Evolutionary conservation across 2,797 vertebrate species (phyloP).

Genomic region (Cynodonichthys magdalenae): DNA sequence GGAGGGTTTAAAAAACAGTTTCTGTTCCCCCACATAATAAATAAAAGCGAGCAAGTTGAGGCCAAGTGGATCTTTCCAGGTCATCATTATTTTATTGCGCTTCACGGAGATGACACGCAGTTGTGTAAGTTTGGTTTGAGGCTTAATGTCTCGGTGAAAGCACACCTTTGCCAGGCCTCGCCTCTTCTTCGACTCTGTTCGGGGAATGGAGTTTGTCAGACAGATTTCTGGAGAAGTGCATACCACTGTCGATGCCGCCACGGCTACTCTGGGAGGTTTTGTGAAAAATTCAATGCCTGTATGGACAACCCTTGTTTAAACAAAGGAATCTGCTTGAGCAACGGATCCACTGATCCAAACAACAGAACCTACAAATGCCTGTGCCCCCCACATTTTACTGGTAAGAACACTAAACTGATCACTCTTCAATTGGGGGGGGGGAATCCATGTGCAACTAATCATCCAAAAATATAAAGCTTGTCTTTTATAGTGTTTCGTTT

Average conservation of each 20-base stretch:
- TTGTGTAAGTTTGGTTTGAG: slow-evolving; percentile 83
- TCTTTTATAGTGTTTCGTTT: not conserved
- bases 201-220: slow-evolving; percentile 83
- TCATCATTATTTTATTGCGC: slow-evolving; percentile 84
- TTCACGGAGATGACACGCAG: slow-evolving; percentile 60
- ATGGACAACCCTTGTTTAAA: slow-evolving; percentile 82
- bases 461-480: not conserved
- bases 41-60: slow-evolving; percentile 72
- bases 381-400: slow-evolving; percentile 82
- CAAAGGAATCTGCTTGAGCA: slow-evolving; percentile 78
- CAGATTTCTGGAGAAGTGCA: slow-evolving; percentile 71
- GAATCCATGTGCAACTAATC: slow-evolving; percentile 3
- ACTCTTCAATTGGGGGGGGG: slow-evolving; percentile 1
- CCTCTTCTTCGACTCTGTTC: slow-evolving; percentile 81
- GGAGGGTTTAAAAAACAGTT: slow-evolving; percentile 61
- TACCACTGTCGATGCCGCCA: slow-evolving; percentile 82
- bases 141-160: slow-evolving; percentile 83
- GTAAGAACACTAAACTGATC: slow-evolving; percentile 76
- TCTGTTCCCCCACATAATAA: slow-evolving; percentile 75
- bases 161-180: slow-evolving; percentile 80
- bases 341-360: slow-evolving; percentile 60
- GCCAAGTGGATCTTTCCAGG: slow-evolving; percentile 81
- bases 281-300: slow-evolving; percentile 82
- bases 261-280: slow-evolving; percentile 83
- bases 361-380: slow-evolving; percentile 77